A percentile compares a stretch with the other conserved stretches of the same genome.
Conservation (phyloP, 2,797 vertebrate species). For the Eidolon dupreanum region DNA sequence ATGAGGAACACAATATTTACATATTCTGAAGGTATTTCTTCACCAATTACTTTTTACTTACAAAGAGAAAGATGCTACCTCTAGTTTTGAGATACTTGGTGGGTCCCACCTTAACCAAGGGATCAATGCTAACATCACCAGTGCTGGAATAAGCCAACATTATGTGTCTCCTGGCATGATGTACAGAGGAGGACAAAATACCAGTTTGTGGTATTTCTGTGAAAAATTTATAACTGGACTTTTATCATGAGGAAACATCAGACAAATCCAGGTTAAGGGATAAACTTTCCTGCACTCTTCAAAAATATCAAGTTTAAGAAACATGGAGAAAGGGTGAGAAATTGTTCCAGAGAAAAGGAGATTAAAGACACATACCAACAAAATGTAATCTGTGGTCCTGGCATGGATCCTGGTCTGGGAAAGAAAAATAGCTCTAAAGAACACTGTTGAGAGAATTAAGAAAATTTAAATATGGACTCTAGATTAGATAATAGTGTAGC, state of each 20-base stretch:
- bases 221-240: not conserved
- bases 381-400: not conserved
- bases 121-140: not conserved
- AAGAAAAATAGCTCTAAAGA: not conserved
- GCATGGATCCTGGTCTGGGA: not conserved
- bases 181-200: not conserved
- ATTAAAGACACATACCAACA: not conserved
- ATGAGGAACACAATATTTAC: not conserved
- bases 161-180: not conserved
- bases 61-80: not conserved
- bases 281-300: not conserved
- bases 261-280: not conserved
- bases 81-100: not conserved
- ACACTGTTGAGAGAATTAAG: not conserved
- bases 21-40: not conserved
- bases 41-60: not conserved
- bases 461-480: not conserved
- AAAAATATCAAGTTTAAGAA: constrained; percentile 36
- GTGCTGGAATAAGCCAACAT: not conserved
- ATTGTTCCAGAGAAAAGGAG: constrained; percentile 32
- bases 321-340: constrained; percentile 16
- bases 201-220: not conserved
- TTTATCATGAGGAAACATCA: constrained; percentile 11
- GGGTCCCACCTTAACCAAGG: not conserved
- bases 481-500: not conserved